phyloP scores from a whole-genome alignment of 2,888 invertebrate species.

The Argyresthia goedartella region DNA sequence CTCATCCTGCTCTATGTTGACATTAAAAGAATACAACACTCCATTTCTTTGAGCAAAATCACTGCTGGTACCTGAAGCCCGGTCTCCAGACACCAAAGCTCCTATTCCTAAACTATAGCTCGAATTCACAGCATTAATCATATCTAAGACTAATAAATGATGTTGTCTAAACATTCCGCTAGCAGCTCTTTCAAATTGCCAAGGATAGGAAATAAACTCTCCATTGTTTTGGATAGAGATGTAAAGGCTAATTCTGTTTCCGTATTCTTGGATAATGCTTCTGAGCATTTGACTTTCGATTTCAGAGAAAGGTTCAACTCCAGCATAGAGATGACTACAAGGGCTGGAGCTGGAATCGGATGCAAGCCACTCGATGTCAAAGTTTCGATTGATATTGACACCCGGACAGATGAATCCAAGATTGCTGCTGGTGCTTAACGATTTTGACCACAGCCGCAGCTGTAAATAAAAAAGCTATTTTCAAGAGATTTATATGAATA shows the following conservation, averaged over 20 bases:
- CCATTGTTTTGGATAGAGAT: conserved; percentile 84
- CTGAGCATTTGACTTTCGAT: conserved; percentile 72
- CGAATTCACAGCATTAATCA: conserved; percentile 28
- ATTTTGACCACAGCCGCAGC: conserved; percentile 79
- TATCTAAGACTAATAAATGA: conserved; percentile 34
- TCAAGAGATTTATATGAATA: not conserved
- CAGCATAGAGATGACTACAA: conserved; percentile 75
- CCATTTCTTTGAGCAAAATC: conserved; percentile 36
- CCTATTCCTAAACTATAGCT: conserved; percentile 32
- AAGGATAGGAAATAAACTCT: conserved; percentile 75
- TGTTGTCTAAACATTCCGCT: conserved; percentile 46
- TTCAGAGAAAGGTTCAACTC: conserved; percentile 74
- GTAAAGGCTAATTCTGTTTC: conserved; percentile 70
- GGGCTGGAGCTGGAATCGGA: conserved; percentile 69
- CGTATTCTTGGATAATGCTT: conserved; percentile 62
- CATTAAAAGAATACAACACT: conserved; percentile 35
- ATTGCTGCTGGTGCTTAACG: conserved; percentile 54
- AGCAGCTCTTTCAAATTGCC: conserved; percentile 71
- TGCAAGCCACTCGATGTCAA: conserved; percentile 77
- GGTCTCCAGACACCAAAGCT: conserved; percentile 33
- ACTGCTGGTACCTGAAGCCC: conserved; percentile 44
- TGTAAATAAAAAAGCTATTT: conserved; percentile 27
- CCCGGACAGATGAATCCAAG: conserved; percentile 70
- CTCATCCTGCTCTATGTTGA: conserved; percentile 34
- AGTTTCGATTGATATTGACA: conserved; percentile 83